phyloP scores from a whole-genome alignment of 2,888 invertebrate genomes.

The Volucella inanis region DNA sequence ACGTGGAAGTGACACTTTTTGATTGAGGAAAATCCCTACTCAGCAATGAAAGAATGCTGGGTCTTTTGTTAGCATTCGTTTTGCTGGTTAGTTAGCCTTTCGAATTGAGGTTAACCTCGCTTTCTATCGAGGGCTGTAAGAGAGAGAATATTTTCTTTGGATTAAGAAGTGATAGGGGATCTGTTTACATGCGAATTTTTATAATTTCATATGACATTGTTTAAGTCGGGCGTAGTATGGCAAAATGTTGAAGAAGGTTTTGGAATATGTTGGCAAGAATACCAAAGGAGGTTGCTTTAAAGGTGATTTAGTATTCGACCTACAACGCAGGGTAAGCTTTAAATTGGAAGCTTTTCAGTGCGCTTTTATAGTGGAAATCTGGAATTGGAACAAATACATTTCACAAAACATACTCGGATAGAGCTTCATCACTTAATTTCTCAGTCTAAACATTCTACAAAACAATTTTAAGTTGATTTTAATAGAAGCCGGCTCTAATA shows the following conservation, averaged over 20 bases:
- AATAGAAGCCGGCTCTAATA: too few relatives aligned
- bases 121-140: conserved; percentile 47
- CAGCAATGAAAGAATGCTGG: conserved; percentile 23
- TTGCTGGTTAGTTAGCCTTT: conserved; percentile 42
- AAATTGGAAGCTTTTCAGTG: too few relatives aligned
- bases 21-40: background rate
- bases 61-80: background rate
- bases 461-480: too few relatives aligned
- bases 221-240: background rate
- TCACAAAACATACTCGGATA: too few relatives aligned
- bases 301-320: too few relatives aligned
- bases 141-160: conserved; percentile 23
- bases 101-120: conserved; percentile 70
- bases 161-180: conserved; percentile 43
- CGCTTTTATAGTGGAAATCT: too few relatives aligned
- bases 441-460: too few relatives aligned
- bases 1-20: conserved; percentile 65
- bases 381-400: too few relatives aligned
- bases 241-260: too few relatives aligned
- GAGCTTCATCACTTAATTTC: too few relatives aligned
- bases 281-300: background rate
- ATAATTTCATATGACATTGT: conserved; percentile 7
- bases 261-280: background rate
- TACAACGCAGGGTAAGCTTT: too few relatives aligned
- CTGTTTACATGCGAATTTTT: background rate